phyloP scores from a whole-genome alignment of 2,113 vertebrate species.

The Lepus europaeus region DNA sequence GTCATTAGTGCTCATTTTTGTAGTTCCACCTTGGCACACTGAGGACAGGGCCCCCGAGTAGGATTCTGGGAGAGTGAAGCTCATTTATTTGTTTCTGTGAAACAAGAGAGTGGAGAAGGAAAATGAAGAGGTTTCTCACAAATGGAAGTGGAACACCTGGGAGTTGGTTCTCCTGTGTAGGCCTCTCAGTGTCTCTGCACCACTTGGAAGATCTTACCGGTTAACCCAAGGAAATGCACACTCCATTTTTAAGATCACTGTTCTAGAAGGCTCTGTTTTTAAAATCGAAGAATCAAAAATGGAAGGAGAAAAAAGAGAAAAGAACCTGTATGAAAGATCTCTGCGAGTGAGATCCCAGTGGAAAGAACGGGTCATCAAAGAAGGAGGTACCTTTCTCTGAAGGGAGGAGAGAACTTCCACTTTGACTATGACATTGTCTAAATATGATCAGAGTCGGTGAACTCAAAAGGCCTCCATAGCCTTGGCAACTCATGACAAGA shows the following conservation, averaged over 20 bases:
- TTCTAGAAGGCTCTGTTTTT: constrained; percentile 33
- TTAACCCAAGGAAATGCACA: not conserved
- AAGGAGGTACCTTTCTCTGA: no score
- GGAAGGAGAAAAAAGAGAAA: not conserved
- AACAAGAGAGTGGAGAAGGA: not conserved
- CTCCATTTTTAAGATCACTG: not conserved
- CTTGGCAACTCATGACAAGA: no score
- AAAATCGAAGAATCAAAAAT: not conserved
- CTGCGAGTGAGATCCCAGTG: no score
- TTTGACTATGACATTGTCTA: no score
- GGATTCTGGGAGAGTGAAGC: constrained; percentile 23
- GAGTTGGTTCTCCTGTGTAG: not conserved
- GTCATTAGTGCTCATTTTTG: not conserved
- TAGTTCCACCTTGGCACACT: not conserved
- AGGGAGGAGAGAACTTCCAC: no score
- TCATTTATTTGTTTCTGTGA: constrained; percentile 37
- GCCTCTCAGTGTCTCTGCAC: not conserved
- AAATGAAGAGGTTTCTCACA: not conserved
- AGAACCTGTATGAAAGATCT: no score
- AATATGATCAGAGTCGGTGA: no score
- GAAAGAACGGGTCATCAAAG: no score
- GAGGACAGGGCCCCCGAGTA: not conserved
- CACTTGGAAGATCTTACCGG: not conserved
- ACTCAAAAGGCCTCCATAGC: no score
- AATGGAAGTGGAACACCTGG: not conserved